phyloP scores from a whole-genome alignment of 2,113 vertebrate genomes.

The Brienomyrus brachyistius region DNA sequence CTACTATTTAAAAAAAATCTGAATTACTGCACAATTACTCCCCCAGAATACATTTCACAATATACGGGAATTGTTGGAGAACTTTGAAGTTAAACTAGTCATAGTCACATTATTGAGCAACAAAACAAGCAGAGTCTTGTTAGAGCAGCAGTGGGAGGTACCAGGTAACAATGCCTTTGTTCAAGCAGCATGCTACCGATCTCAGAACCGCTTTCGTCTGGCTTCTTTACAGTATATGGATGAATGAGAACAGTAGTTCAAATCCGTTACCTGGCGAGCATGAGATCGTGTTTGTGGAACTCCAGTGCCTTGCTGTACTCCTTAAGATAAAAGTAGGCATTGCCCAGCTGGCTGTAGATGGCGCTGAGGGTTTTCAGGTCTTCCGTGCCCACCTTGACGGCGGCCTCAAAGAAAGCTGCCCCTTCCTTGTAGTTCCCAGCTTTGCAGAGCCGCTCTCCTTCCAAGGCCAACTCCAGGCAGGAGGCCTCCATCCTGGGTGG shows the following conservation, averaged over 20 bases:
- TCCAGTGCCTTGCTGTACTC: conserved; percentile 86
- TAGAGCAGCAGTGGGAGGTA: neutral
- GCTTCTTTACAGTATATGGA: neutral
- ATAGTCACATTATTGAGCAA: neutral
- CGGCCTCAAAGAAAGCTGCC: conserved; percentile 86
- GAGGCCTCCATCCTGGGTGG: conserved; percentile 87
- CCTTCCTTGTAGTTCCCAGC: conserved; percentile 86
- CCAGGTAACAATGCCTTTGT: neutral
- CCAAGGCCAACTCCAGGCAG: conserved; percentile 87
- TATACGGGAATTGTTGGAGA: neutral
- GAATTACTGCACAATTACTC: neutral
- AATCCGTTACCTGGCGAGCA: conserved; percentile 74
- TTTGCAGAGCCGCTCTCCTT: conserved; percentile 91
- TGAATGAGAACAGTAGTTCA: neutral
- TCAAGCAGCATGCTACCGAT: neutral
- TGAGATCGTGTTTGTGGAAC: conserved; percentile 89
- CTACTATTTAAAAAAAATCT: neutral
- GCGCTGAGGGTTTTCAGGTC: conserved; percentile 95
- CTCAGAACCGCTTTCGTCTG: neutral
- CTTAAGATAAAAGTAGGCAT: conserved; percentile 95
- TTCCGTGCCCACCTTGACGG: conserved; percentile 90
- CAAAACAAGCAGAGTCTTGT: neutral
- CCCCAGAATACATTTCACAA: neutral
- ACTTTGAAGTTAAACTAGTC: neutral
- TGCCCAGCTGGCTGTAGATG: conserved; percentile 97